Percentiles rank a stretch among this genome's conserved stretches.
These are phyloP conservation scores for Campylomormyrus tamandua DNA, from an alignment of 2,113 vertebrate genomes.

Conservation along the genomic window DNA sequence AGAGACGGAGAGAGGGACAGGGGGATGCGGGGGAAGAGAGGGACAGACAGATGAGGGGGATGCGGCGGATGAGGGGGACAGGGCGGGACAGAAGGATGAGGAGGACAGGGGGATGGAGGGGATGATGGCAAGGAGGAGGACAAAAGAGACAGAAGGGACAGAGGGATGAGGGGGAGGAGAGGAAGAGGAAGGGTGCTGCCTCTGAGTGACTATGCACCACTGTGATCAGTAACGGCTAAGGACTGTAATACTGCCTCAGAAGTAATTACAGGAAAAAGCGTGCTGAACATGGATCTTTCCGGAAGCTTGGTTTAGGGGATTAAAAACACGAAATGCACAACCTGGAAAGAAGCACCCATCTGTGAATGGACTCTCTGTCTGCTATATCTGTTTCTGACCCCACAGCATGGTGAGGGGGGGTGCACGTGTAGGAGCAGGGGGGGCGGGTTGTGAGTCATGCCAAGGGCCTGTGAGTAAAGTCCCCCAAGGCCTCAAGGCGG, in stretches of 20 bases:
- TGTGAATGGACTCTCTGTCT: neutral
- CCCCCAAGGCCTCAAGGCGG: no score
- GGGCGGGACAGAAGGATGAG: no score
- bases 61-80: neutral
- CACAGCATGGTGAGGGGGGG: neutral
- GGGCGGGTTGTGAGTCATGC: no score
- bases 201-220: slow-evolving; percentile 1
- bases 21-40: no score
- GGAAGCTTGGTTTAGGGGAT: neutral
- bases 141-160: no score
- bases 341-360: neutral
- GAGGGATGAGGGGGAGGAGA: no score
- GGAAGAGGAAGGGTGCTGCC: neutral
- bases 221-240: slow-evolving; percentile 28
- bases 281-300: slow-evolving; percentile 43
- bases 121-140: no score
- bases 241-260: slow-evolving; percentile 36
- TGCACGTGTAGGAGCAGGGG: neutral
- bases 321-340: neutral
- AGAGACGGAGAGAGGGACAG: neutral
- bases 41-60: no score
- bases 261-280: slow-evolving; percentile 51
- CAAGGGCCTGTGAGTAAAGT: no score
- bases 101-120: neutral
- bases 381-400: neutral